Percentiles rank a stretch among this genome's conserved stretches.
Conservation (phyloP, 2,888 invertebrate genomes). For the Macrosiphum euphorbiae region DNA sequence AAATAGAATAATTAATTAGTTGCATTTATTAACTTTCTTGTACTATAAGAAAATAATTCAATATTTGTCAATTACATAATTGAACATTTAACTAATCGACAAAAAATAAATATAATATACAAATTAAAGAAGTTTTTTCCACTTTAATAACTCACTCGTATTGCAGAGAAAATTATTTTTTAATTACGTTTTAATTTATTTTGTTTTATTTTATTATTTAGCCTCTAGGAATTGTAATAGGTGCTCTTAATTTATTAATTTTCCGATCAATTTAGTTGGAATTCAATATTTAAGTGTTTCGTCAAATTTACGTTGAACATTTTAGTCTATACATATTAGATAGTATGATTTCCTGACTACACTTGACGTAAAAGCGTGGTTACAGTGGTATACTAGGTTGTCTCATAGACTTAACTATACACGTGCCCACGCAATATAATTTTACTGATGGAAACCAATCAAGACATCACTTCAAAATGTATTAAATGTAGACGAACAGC, state of each 20-base stretch:
- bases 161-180: not conserved
- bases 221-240: not conserved
- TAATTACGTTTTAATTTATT: not conserved
- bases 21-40: not conserved
- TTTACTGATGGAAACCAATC: constrained; percentile 29
- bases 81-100: not conserved
- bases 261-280: not conserved
- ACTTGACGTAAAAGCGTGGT: constrained; percentile 8
- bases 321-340: not conserved
- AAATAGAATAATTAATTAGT: not conserved
- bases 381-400: not conserved
- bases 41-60: not conserved
- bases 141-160: not conserved
- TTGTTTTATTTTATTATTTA: not conserved
- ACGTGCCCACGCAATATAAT: not conserved
- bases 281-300: not conserved
- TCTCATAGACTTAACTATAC: not conserved
- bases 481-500: constrained; percentile 1
- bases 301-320: not conserved
- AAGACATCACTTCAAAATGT: constrained; percentile 14
- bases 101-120: not conserved
- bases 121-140: not conserved
- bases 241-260: not conserved
- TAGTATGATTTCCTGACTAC: not conserved
- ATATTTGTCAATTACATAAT: not conserved